Evolutionary conservation across 2,888 invertebrate species (phyloP).

Genomic region (Volucella inanis): DNA sequence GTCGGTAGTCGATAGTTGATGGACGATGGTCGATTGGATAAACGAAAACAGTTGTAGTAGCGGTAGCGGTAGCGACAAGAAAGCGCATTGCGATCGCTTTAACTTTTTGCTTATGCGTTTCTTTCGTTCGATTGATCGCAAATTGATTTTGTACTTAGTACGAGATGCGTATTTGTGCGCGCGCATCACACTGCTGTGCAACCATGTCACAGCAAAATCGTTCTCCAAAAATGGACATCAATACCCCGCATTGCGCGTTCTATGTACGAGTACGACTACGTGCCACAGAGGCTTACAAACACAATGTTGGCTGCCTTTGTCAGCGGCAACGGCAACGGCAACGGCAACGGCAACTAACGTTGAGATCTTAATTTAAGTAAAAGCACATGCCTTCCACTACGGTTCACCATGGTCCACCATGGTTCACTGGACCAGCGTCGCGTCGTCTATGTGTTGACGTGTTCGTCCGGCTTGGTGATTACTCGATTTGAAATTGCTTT

Average conservation of each 20-base stretch:
- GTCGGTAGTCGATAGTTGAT: too few relatives aligned
- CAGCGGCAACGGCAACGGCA: not conserved
- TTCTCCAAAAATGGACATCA: conserved; percentile 74
- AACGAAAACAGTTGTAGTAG: conserved; percentile 24
- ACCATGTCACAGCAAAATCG: conserved; percentile 66
- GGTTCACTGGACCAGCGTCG: not conserved
- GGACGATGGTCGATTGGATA: too few relatives aligned
- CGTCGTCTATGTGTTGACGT: conserved; percentile 44
- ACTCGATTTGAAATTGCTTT: conserved; percentile 69
- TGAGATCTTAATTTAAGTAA: conserved; percentile 74
- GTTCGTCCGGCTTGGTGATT: conserved; percentile 61
- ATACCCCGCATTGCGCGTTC: conserved; percentile 37
- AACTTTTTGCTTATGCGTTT: conserved; percentile 49
- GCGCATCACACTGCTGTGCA: conserved; percentile 60
- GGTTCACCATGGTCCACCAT: not conserved
- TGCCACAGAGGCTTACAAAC: conserved; percentile 4
- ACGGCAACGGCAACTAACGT: conserved; percentile 5
- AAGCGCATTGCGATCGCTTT: conserved; percentile 43
- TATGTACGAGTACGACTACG: conserved; percentile 3
- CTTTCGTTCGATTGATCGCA: conserved; percentile 69
- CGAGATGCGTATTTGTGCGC: conserved; percentile 48
- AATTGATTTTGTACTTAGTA: conserved; percentile 73
- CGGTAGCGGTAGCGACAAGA: conserved; percentile 1
- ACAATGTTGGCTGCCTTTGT: conserved; percentile 35
- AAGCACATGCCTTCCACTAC: conserved; percentile 65